phyloP scores from a whole-genome alignment of 2,797 vertebrate genomes.

The Coregonus suidteri region DNA sequence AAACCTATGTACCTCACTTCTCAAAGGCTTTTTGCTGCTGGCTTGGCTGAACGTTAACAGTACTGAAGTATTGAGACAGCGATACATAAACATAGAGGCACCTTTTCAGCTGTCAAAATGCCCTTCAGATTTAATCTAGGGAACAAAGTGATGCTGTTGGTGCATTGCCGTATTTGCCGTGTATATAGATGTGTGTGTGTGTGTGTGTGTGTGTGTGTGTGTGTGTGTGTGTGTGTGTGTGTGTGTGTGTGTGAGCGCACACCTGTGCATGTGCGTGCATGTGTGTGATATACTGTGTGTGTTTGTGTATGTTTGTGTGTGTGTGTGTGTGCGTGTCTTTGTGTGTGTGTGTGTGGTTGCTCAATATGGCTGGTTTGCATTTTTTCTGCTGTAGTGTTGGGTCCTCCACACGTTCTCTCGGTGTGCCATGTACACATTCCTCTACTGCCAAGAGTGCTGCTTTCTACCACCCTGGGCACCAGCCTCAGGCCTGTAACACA shows the following conservation, averaged over 20 bases:
- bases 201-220: background rate
- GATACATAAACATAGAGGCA: conserved; percentile 49
- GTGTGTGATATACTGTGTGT: background rate
- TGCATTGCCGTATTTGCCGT: conserved; percentile 10
- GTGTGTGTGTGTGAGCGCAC: background rate
- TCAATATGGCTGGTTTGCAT: conserved; percentile 44
- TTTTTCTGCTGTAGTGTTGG: conserved; percentile 38
- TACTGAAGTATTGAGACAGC: conserved; percentile 37
- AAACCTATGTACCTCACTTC: no score
- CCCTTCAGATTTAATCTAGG: conserved; percentile 30
- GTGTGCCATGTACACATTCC: conserved; percentile 15
- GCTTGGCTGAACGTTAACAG: conserved; percentile 37
- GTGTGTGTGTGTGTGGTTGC: background rate
- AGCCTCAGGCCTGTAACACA: conserved; percentile 30
- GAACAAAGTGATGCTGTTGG: background rate
- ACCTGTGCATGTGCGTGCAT: conserved; percentile 11
- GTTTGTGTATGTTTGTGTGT: no score
- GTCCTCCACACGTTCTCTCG: conserved; percentile 18
- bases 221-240: no score
- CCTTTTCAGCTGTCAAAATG: conserved; percentile 43
- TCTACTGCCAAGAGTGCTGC: conserved; percentile 15
- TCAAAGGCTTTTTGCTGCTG: conserved; percentile 25
- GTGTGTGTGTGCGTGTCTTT: conserved; percentile 4
- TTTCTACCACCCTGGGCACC: conserved; percentile 19
- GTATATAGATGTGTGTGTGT: conserved; percentile 12